Base-by-base conservation (phyloP, 1,140 invertebrate genomes). In the Drosophila biarmipes region DNA sequence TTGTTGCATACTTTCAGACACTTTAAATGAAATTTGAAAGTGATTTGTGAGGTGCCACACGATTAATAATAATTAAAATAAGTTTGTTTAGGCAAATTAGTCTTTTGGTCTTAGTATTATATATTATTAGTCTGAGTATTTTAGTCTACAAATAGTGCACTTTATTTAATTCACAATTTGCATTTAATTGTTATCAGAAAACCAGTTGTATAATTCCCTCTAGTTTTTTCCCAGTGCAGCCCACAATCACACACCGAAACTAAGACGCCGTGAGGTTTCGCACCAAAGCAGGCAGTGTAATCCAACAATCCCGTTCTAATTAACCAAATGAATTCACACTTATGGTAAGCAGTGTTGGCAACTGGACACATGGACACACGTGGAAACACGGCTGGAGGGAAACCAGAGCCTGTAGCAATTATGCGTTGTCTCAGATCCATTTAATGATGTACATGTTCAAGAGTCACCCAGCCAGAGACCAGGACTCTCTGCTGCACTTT, bases 271-370 rank as follows among this genome's bases (percentile, higher is more conserved):
- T 31, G 21, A 43, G 42, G 31, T 34, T 31, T 29, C 52, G 19
- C 31, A 21, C 52, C 31, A 8, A 12, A 10, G 15, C 52, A 35
- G 61, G 55, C 43, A 51, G 52, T 77, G 81, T 75, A 75, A 78
- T 79, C 75, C 66, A 63, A 67, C 76, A 87, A 82, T 89, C 55
- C 76, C 34, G 63, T 48, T 73, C 57, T 89, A 84, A 87, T 87
- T 87, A 87, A 84, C 84, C 84, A 87, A 89, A 89, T 87, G 79
- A 87, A 87, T 87, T 84, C 72, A 79, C 79, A 87, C 84, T 76
- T 82, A 68, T 76, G 66, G 74, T 73, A 75, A 78, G 78, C 68
- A 64, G 57, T 62, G 63, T 53, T 46, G 62, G 55, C 21, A 54
- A 56, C 57, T 38, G 51, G 31, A 58, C 46, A 37, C 38, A 52